Percentiles rank a stretch among this genome's conserved stretches.
These are phyloP conservation scores for Anniella stebbinsi DNA, from an alignment of 2,797 vertebrate species.

Conservation along the genomic window DNA sequence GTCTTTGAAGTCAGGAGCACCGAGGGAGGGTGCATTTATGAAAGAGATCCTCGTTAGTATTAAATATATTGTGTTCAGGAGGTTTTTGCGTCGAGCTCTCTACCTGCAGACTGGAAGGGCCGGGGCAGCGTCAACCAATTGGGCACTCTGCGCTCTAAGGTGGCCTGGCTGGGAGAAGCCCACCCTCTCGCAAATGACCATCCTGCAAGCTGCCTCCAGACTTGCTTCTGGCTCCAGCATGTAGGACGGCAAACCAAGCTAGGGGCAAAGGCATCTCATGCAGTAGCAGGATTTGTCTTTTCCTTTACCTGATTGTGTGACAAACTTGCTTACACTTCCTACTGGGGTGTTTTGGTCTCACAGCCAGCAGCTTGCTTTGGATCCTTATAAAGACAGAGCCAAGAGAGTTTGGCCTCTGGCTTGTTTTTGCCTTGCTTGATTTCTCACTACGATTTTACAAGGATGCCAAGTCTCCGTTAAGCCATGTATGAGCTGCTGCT, in stretches of 20 bases:
- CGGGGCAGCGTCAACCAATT: not conserved
- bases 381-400: not conserved
- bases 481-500: too few species aligned
- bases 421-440: not conserved
- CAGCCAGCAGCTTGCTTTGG: not conserved
- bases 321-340: not conserved
- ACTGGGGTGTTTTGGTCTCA: not conserved
- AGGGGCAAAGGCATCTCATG: too few species aligned
- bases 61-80: not conserved
- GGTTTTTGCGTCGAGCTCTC: not conserved
- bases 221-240: constrained; percentile 15
- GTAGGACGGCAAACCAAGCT: constrained; percentile 41
- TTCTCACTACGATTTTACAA: too few species aligned
- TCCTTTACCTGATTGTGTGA: not conserved
- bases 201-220: not conserved
- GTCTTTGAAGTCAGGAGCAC: not conserved
- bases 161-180: not conserved
- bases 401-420: not conserved
- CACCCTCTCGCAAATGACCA: constrained; percentile 43
- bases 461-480: too few species aligned
- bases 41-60: not conserved
- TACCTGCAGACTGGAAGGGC: too few species aligned
- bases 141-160: not conserved
- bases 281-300: too few species aligned
- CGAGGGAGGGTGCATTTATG: not conserved